Evolutionary conservation across 2,113 vertebrate species (phyloP).

Genomic region (Uria aalge): DNA sequence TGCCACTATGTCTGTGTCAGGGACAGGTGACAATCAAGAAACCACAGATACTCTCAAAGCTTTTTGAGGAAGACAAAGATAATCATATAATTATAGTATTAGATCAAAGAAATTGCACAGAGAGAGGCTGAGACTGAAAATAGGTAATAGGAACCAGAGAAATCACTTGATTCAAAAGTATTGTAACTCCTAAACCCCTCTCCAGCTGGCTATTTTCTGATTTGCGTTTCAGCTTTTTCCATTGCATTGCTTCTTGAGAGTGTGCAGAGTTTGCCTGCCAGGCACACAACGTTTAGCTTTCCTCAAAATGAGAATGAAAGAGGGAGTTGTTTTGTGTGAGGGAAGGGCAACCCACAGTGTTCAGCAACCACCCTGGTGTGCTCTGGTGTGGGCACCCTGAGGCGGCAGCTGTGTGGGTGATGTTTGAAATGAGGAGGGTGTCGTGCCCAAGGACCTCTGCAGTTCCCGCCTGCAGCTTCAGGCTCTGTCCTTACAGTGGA

Average conservation of each 20-base stretch:
- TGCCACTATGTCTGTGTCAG: neutral
- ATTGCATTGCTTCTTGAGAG: neutral
- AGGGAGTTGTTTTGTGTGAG: neutral
- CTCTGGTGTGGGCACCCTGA: neutral
- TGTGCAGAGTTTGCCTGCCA: neutral
- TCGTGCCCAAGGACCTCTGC: neutral
- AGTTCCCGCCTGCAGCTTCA: rapidly evolving
- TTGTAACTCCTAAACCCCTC: neutral
- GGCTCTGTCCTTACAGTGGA: neutral
- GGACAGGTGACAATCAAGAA: neutral
- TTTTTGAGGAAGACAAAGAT: neutral
- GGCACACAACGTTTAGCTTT: neutral
- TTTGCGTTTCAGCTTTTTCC: neutral
- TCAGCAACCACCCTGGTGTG: neutral
- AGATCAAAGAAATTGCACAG: neutral
- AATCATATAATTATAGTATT: neutral
- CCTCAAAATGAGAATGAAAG: neutral
- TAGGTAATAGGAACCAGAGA: neutral
- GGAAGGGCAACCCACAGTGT: neutral
- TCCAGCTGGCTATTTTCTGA: neutral
- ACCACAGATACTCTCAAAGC: neutral
- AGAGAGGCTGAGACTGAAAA: neutral
- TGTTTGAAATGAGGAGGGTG: neutral
- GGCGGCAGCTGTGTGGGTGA: rapidly evolving
- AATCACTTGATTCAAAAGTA: neutral